Evolutionary conservation across 1,140 invertebrate species (phyloP).

Genomic region (Vanessa atalanta): DNA sequence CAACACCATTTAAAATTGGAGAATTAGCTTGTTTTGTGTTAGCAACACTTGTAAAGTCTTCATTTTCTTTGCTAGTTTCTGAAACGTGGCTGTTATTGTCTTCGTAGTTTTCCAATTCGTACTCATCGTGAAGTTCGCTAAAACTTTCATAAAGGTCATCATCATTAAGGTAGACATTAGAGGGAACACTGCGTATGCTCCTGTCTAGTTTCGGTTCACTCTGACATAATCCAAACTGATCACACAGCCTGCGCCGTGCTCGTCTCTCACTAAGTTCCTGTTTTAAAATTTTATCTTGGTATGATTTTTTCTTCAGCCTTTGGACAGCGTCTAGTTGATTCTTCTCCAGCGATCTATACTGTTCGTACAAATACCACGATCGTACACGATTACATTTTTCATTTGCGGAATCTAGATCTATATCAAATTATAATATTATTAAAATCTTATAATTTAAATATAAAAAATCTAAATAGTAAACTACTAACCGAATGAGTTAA

Average conservation of each 20-base stretch:
- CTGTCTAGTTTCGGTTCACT: conserved; percentile 47
- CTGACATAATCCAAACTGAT: conserved; percentile 45
- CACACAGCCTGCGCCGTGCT: conserved; percentile 53
- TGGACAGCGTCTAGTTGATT: conserved; percentile 66
- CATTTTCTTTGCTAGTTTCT: conserved; percentile 40
- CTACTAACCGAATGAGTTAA: conserved; percentile 56
- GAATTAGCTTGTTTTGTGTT: conserved; percentile 42
- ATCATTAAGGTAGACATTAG: conserved; percentile 35
- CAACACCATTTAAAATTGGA: conserved; percentile 41
- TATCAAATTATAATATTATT: conserved; percentile 14
- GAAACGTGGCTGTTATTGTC: conserved; percentile 46
- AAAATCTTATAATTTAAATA: background rate
- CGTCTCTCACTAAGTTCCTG: conserved; percentile 61
- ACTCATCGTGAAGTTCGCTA: conserved; percentile 52
- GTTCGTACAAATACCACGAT: conserved; percentile 75
- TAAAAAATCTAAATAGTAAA: background rate
- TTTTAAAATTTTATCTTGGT: conserved; percentile 62
- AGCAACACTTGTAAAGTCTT: conserved; percentile 47
- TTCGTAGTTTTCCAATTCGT: conserved; percentile 38
- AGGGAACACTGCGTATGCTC: conserved; percentile 31
- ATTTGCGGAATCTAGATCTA: conserved; percentile 55
- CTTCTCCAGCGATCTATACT: conserved; percentile 69
- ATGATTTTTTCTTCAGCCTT: conserved; percentile 57
- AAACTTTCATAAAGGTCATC: conserved; percentile 64
- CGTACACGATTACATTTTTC: conserved; percentile 62